Evolutionary conservation across 2,113 vertebrate genomes (phyloP).

Genomic region (Cisticola juncidis): DNA sequence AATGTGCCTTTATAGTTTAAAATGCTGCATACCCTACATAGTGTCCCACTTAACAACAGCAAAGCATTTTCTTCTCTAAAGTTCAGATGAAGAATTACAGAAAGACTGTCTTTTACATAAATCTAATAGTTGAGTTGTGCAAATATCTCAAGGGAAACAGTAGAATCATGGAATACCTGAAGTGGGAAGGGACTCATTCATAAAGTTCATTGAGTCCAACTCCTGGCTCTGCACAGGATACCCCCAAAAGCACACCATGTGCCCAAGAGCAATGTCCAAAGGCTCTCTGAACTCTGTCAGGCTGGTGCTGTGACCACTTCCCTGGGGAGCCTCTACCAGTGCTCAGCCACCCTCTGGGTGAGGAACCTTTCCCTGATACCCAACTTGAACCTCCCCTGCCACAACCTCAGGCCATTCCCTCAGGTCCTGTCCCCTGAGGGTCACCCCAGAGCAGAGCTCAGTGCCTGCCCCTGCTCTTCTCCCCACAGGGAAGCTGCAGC

Average conservation of each 20-base stretch:
- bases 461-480: neutral
- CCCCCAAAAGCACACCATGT: neutral
- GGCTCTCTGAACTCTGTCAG: neutral
- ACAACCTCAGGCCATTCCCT: neutral
- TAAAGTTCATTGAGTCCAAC: fast-evolving
- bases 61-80: neutral
- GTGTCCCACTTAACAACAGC: neutral
- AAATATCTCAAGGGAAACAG: neutral
- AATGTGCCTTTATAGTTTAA: neutral
- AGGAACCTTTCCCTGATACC: neutral
- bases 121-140: neutral
- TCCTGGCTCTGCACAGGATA: neutral
- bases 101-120: neutral
- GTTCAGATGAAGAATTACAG: neutral
- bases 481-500: neutral
- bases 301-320: neutral
- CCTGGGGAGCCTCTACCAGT: neutral
- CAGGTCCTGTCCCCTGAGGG: neutral
- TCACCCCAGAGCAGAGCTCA: neutral
- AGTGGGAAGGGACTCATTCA: neutral
- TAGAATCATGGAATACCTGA: neutral
- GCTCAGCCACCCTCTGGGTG: neutral
- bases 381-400: neutral
- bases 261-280: neutral
- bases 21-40: neutral